Conservation (phyloP, 2,888 invertebrate species). For the Calliopum simillimum region DNA sequence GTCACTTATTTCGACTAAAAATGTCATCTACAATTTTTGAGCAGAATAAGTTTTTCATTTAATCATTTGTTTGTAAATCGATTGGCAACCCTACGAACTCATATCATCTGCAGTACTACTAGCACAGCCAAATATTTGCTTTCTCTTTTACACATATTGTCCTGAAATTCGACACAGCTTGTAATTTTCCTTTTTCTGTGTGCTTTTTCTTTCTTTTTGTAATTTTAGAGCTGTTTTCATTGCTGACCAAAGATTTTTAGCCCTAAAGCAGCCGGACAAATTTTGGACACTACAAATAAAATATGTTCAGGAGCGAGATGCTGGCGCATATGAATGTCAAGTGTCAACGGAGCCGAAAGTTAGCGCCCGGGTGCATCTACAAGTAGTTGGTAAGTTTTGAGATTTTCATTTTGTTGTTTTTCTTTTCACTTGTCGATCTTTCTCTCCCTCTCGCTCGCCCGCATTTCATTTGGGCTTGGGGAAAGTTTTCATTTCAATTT, state of each 20-base stretch:
- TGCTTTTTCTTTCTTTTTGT: conserved; percentile 23
- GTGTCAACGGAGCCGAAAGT: conserved; percentile 95
- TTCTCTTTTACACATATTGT: background rate
- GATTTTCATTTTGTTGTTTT: background rate
- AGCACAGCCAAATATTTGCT: too few species aligned
- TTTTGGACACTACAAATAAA: conserved; percentile 90
- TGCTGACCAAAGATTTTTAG: conserved; percentile 92
- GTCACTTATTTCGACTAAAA: too few species aligned
- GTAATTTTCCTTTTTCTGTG: background rate
- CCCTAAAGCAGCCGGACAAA: conserved; percentile 71
- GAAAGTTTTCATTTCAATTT: background rate
- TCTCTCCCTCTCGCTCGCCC: background rate
- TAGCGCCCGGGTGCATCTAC: conserved; percentile 91
- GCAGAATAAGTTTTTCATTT: too few species aligned
- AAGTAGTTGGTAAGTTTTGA: conserved; percentile 86
- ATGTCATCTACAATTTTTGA: too few species aligned
- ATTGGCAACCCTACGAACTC: too few species aligned
- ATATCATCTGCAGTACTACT: too few species aligned
- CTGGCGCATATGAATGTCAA: conserved; percentile 94
- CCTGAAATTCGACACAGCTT: background rate
- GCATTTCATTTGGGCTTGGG: background rate
- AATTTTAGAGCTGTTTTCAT: conserved; percentile 79
- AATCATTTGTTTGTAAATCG: too few species aligned
- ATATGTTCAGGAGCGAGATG: conserved; percentile 90
- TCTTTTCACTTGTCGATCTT: background rate